Base-by-base conservation (phyloP, 23 tunicate species). In the Oikopleura dioica region DNA sequence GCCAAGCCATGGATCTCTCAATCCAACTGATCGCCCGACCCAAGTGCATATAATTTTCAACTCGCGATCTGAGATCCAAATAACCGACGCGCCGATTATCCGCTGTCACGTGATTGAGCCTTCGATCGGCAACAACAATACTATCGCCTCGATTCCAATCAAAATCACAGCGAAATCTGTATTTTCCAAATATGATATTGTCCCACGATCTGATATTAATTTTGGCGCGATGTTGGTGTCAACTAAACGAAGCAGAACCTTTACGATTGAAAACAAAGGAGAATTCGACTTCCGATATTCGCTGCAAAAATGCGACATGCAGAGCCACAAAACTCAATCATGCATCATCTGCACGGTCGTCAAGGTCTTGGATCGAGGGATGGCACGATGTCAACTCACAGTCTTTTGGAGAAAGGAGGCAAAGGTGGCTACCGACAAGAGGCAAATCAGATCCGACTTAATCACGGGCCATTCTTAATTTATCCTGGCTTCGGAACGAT, bases 91-190 rank as follows among this genome's bases (percentile, higher is more conserved):
- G 67, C 92, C 97, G 29, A 69, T 91, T 77, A 84, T 91, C 26
- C 82, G 84, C 44, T 91, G 97, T 67, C 97, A 91, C 50, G 97
- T 91, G 50, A 91, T 91, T 77, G 97, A 91, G 68, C 97, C 97
- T 0, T 82, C 81, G 58, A 85, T 91, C 33, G 83, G 87, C 12
- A 16, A 44, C 9, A 44, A 9, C 16, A 92, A 91, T 51, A 81
- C 82, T 9, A 91, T 91, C 68, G 97, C 97, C 1, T 85, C 84
- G 23, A 91, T 91, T 51, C 97, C 97, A 0, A 91, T 91, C 79
- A 87, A 87, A 78, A 51, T 91, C 1, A 72, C 97, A 30, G 55
- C 55, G 55, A 44, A 16, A 44, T 44, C 55, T 9, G 55, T 44
- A 5, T 44, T 44, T 44, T 80, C 82, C 79, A 91, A 91, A 68